Evolutionary conservation across 1,140 invertebrate species (phyloP).

Genomic region (Sitophilus oryzae): DNA sequence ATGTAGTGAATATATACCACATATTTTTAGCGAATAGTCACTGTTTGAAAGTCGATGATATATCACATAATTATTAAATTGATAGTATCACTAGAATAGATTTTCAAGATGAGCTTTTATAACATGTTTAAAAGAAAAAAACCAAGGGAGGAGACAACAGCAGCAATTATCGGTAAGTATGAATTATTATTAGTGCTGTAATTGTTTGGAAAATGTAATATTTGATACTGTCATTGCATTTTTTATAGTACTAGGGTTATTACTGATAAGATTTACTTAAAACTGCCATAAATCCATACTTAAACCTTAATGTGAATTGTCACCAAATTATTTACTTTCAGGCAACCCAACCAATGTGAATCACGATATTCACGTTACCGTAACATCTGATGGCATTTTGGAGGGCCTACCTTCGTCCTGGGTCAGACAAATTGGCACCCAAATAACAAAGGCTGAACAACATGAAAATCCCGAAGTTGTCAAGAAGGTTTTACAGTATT

Average conservation of each 20-base stretch:
- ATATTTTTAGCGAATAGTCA: background rate
- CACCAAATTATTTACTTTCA: constrained; percentile 33
- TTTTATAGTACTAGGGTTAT: background rate
- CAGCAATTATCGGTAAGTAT: constrained; percentile 22
- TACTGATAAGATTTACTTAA: background rate
- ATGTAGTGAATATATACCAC: background rate
- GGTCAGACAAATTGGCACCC: constrained; percentile 66
- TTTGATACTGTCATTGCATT: background rate
- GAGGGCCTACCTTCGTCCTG: constrained; percentile 74
- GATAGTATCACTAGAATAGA: background rate
- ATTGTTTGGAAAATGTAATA: constrained; percentile 43
- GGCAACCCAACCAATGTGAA: constrained; percentile 71
- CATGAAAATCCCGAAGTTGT: constrained; percentile 88
- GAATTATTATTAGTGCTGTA: background rate
- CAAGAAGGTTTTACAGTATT: constrained; percentile 85
- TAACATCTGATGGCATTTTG: constrained; percentile 68
- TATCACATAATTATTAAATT: background rate
- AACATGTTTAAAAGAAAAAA: constrained; percentile 23
- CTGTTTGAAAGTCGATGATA: background rate
- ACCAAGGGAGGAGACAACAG: constrained; percentile 18
- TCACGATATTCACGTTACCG: constrained; percentile 76
- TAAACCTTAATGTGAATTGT: background rate
- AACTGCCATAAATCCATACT: background rate
- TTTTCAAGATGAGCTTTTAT: constrained; percentile 23
- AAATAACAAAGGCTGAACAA: constrained; percentile 84